Evolutionary conservation across 2,797 vertebrate genomes (phyloP).

Genomic region (Emys orbicularis): DNA sequence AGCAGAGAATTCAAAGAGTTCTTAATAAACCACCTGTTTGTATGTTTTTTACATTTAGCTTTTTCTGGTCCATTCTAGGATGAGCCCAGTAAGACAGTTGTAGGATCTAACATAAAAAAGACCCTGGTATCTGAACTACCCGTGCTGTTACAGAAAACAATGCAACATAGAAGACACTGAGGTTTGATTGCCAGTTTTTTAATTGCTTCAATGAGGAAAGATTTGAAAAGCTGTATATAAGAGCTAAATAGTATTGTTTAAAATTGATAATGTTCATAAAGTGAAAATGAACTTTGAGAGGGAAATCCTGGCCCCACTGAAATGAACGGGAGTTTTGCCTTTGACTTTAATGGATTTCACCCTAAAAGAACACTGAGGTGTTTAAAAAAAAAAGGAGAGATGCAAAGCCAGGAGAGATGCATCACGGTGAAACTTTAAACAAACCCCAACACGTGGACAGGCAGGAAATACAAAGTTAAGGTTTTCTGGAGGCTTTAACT

Average conservation of each 20-base stretch:
- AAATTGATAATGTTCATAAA: not conserved
- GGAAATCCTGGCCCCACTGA: not conserved
- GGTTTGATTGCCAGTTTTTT: not conserved
- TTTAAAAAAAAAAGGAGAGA: not conserved
- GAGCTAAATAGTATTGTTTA: accelerated
- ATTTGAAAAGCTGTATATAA: not conserved
- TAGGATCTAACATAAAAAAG: not conserved
- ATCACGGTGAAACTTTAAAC: accelerated
- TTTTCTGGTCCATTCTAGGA: not conserved
- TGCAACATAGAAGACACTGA: not conserved
- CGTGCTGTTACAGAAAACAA: accelerated
- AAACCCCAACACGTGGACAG: accelerated
- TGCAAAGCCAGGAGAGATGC: not conserved
- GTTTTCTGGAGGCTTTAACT: not conserved
- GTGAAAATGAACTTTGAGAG: not conserved
- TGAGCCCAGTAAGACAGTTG: not conserved
- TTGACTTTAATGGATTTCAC: not conserved
- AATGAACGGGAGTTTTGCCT: not conserved
- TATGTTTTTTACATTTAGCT: not conserved
- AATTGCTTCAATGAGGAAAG: not conserved
- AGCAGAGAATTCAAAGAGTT: not conserved
- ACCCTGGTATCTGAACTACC: not conserved
- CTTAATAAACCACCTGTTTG: accelerated
- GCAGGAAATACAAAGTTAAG: not conserved
- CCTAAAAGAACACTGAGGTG: not conserved